Evolutionary conservation across 2,888 invertebrate genomes (phyloP), one percentile per base, ranked within the genome.

Genomic region (Harmothoe impar): DNA sequence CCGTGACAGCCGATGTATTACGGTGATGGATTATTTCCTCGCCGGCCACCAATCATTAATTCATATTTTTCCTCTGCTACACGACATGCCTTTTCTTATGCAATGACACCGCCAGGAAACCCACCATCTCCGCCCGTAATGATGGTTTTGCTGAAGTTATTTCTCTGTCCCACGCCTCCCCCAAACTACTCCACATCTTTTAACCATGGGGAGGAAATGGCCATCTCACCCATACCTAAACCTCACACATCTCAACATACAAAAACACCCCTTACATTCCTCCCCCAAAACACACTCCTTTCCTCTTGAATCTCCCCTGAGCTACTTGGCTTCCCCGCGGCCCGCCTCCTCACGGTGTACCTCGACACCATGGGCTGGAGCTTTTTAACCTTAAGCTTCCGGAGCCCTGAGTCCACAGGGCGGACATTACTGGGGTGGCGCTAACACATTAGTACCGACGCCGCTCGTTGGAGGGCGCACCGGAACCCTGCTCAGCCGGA

Each of bases 1-100:
- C 43, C 81, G 81, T 81, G 81, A 81, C 81, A 81, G 81, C 81
- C 81, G 81, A 81, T 81, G 43, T 81, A 81, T 81, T 81, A 81
- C 81, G 81, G 17, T 81, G 81, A 81, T 81, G 81, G 81, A 81
- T 81, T 81, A 81, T 81, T 81, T 81, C 81, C 81, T 81, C 23
- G n/a, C 81, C 15, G 23, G 81, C 81, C 81, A 81, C 35, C 81
- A 81, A 81, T 81, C 81, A 81, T 81, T 81, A 81, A 81, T 81
- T 81, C 81, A 81, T 81, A 81, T 81, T 81, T 81, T 81, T 81
- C 81, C 81, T 43, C 35, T 43, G 81, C 81, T 81, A 81, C 81
- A 81, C 81, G 33, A 33, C 35, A 35, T 33, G 81, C 20, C 81
- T 33, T 81, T 81, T 81, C 81, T 81, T 81, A 43, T 43, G 81